Conservation (phyloP, 1,140 invertebrate species). For the Saxidomus purpurata region DNA sequence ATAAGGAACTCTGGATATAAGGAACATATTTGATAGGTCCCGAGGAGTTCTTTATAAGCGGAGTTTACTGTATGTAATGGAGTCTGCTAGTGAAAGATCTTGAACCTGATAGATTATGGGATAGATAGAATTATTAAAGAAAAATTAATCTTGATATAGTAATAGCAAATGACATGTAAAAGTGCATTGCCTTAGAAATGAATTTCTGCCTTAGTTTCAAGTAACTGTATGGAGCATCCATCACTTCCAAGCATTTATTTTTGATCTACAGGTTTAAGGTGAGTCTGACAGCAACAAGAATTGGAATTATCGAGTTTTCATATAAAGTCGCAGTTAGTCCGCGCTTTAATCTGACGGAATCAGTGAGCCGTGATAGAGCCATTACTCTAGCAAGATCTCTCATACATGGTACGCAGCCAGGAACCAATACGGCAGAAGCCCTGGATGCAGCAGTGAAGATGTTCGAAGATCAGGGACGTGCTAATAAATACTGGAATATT, state of each 20-base stretch:
- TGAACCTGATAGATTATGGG: no score
- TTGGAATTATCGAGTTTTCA: conserved; percentile 28
- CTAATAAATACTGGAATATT: not conserved
- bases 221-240: no score
- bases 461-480: not conserved
- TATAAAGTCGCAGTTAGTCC: not conserved
- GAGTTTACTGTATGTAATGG: no score
- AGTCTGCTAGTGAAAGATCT: no score
- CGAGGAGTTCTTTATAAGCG: no score
- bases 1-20: no score
- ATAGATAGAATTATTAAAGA: no score
- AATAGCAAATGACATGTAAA: no score
- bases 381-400: not conserved
- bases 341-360: not conserved
- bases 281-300: not conserved
- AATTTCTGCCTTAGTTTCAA: no score
- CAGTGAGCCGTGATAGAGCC: not conserved
- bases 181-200: no score
- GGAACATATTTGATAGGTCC: no score
- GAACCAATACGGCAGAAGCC: conserved; percentile 30
- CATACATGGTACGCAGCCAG: not conserved
- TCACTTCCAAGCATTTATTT: not conserved
- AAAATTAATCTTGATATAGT: no score
- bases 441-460: not conserved
- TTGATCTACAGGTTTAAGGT: conserved; percentile 27